Base-by-base conservation (phyloP, 2,888 invertebrate genomes). In the Catotricha subobsoleta region DNA sequence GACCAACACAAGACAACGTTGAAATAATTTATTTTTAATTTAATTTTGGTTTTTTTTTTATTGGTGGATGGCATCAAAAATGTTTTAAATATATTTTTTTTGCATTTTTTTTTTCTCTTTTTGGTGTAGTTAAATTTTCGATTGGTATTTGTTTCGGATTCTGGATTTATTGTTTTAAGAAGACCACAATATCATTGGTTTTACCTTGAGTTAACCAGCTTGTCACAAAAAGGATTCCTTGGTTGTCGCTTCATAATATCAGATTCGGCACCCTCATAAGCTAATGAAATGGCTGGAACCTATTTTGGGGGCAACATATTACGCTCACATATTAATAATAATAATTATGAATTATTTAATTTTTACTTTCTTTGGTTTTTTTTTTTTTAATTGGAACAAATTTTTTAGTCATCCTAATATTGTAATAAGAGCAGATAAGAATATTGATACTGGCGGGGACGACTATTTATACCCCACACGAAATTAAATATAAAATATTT, bases 161-260 rank as follows among this genome's bases (percentile, higher is more conserved):
- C 18, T 19, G 34, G 25, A 35, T 25, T 18, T 25, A 25, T 21
- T 41, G 31, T n/a, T n/a, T n/a, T n/a, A n/a, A 21, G 16, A 25
- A 23, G 25, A 41, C 28, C 34, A 34, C 21, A 33, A 19, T 19
- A 33, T 19, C 20, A 34, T 38, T 29, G 33, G 59, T 67, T n/a
- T 78, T 79, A 90, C 88, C 94, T 91, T 80, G 86, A 87, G 74
- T 94, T 94, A 68, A 94, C 92, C 67, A 94, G 84, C 76, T 92
- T 92, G 78, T 94, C 92, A 71, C 75, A 78, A 77, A 83, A 80
- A 70, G 92, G 90, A 73, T 92, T 82, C 78, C 92, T 81, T 68
- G 92, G 92, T 72, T 83, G 82, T 69, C 92, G 81, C 80, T 91
- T 91, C 92, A 92, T 92, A 69, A 92, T 92, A 80, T 92, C 92